phyloP scores from a whole-genome alignment of 2,888 invertebrate genomes.

The Amphiduros pacificus region DNA sequence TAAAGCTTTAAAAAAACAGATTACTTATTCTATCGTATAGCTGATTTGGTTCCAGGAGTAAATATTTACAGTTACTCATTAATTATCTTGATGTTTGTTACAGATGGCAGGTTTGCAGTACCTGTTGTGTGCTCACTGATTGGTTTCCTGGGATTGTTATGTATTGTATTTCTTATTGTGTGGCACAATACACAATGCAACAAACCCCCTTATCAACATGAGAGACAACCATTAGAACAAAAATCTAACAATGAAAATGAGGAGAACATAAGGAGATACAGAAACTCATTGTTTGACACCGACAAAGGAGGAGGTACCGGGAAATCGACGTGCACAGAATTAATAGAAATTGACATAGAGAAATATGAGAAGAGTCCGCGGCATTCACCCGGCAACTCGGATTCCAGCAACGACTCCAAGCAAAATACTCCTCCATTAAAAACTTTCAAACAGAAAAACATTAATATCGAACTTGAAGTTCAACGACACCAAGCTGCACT shows the following conservation, averaged over 20 bases:
- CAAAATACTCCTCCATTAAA: conserved; percentile 21
- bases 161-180: conserved; percentile 54
- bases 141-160: conserved; percentile 41
- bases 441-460: conserved; percentile 24
- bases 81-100: no score
- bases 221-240: conserved; percentile 61
- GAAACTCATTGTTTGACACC: conserved; percentile 74
- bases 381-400: conserved; percentile 33
- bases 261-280: conserved; percentile 80
- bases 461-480: conserved; percentile 4
- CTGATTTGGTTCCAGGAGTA: background rate
- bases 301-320: conserved; percentile 58
- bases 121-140: conserved; percentile 52
- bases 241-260: conserved; percentile 92
- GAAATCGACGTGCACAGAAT: conserved; percentile 61
- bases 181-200: conserved; percentile 62
- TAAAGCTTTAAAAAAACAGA: no score
- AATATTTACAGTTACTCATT: background rate
- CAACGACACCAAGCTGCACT: background rate
- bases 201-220: conserved; percentile 60
- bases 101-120: conserved; percentile 32
- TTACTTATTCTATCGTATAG: background rate
- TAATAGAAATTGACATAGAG: conserved; percentile 63
- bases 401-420: conserved; percentile 12
- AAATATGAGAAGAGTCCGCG: conserved; percentile 47